A percentile compares a stretch with the other conserved stretches of the same genome.
Evolutionary conservation across 1,140 invertebrate genomes (phyloP).

Genomic region (Heliothis virescens): DNA sequence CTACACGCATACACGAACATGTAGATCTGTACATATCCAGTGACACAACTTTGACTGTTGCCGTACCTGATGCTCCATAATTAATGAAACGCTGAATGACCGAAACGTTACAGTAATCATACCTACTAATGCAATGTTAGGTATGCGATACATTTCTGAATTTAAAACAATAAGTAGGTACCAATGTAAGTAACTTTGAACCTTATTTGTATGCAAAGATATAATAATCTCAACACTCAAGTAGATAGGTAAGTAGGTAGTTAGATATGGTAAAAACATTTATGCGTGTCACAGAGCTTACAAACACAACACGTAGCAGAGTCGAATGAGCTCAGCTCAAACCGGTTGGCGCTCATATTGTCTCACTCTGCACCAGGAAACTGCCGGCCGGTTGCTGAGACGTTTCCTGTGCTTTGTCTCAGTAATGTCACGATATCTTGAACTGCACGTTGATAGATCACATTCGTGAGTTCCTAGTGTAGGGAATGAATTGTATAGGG

Average conservation of each 20-base stretch:
- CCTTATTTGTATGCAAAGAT: too few relatives aligned
- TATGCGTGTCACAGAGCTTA: conserved; percentile 50
- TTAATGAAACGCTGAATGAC: too few relatives aligned
- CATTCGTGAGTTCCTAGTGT: conserved; percentile 45
- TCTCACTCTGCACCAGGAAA: conserved; percentile 79
- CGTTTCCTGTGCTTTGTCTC: conserved; percentile 78
- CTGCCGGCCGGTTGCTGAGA: conserved; percentile 70
- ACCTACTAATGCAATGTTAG: background rate
- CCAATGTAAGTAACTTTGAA: too few relatives aligned
- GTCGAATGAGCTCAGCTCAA: conserved; percentile 73
- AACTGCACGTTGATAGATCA: conserved; percentile 49
- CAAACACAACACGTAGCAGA: conserved; percentile 54
- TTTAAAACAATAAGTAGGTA: too few relatives aligned
- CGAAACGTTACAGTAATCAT: background rate
- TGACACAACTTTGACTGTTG: conserved; percentile 13
- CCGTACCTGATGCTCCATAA: background rate
- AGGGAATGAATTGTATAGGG: background rate
- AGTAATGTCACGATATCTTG: conserved; percentile 57
- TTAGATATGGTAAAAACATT: conserved; percentile 23
- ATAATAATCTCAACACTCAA: background rate
- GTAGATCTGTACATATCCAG: conserved; percentile 12
- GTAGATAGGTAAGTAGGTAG: background rate
- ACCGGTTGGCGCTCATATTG: conserved; percentile 80
- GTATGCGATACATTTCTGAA: background rate
- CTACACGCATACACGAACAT: conserved; percentile 58